Evolutionary conservation across 2,797 vertebrate species (phyloP), one percentile per base, ranked within the genome.

Genomic region (Morus bassanus): DNA sequence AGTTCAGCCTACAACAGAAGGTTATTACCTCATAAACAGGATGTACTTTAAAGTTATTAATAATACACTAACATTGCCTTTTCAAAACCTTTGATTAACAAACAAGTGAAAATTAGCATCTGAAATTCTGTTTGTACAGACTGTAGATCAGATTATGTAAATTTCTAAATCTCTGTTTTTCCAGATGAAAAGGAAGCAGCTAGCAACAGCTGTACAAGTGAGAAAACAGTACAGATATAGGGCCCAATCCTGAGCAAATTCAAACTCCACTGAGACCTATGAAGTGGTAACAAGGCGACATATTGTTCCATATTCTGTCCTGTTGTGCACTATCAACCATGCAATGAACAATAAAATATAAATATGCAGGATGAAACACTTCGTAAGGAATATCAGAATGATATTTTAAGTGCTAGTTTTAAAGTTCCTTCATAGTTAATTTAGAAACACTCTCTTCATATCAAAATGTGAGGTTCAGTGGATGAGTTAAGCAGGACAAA

Each of bases 21-120:
- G 86, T 96, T 95, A 92, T 95, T 94, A 94, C 95, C 90, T 95
- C 84, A 95, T 94, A 97, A 97, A 97, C 92, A 96, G 94, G 96
- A 96, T 95, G 93, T 97, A 96, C 87, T 95, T 95, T 94, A 94
- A 95, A 96, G 89, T 95, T 96, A 96, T 91, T 96, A 97, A 88
- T 95, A 96, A 94, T 91, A 96, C 87, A 96, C 86, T 95, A 96
- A 94, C 91, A 93, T 13, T 93, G 94, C 86, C 78, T 95, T 95
- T 96, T 92, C 86, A 92, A 96, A 96, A 96, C 57, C 96, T 96
- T 89, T 96, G 93, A 96, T 95, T 96, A 96, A 88, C 91, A 97
- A 96, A 96, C 91, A 94, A 96, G 93, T 88, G 50, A 95, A 96
- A 96, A 97, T 95, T 91, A 96, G 86, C 92, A 95, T 94, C 84